Evolutionary conservation across 2,888 invertebrate genomes (phyloP).

Genomic region (Chrysopilus asiliformis): DNA sequence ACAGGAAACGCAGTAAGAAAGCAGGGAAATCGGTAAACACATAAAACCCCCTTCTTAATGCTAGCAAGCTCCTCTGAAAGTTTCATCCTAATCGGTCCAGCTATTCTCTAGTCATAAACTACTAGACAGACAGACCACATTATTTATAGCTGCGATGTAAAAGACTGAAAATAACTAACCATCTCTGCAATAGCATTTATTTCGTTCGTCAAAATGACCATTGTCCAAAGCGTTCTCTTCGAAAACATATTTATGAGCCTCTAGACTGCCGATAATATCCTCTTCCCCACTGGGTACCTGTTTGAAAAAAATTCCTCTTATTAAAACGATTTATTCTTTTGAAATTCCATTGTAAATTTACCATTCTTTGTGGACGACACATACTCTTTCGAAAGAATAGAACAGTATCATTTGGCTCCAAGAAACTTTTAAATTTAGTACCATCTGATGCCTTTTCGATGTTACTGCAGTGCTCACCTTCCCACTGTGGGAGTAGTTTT

Average conservation of each 20-base stretch:
- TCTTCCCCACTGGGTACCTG: constrained; percentile 51
- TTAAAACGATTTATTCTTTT: neutral
- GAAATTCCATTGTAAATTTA: constrained; percentile 34
- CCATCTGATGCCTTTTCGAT: constrained; percentile 71
- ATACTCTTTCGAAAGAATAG: constrained; percentile 73
- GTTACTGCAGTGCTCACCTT: constrained; percentile 58
- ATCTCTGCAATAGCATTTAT: constrained; percentile 68
- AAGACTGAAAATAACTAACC: constrained; percentile 41
- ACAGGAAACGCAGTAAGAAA: too few relatives aligned
- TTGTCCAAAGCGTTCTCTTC: constrained; percentile 66
- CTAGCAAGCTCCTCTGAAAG: too few relatives aligned
- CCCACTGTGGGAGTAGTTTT: constrained; percentile 63
- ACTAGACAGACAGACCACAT: too few relatives aligned
- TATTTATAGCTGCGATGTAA: too few relatives aligned
- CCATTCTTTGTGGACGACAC: constrained; percentile 68
- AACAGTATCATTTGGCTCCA: constrained; percentile 52
- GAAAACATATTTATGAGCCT: constrained; percentile 61
- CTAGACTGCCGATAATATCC: constrained; percentile 43
- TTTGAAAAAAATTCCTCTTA: neutral
- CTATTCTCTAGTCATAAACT: too few relatives aligned
- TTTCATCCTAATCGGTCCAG: too few relatives aligned
- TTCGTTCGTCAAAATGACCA: constrained; percentile 53
- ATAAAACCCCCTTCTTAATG: too few relatives aligned
- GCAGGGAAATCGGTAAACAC: too few relatives aligned
- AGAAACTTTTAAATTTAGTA: constrained; percentile 63